Evolutionary conservation across 2,113 vertebrate genomes (phyloP).

Genomic region (Chlorodrepanis virens): DNA sequence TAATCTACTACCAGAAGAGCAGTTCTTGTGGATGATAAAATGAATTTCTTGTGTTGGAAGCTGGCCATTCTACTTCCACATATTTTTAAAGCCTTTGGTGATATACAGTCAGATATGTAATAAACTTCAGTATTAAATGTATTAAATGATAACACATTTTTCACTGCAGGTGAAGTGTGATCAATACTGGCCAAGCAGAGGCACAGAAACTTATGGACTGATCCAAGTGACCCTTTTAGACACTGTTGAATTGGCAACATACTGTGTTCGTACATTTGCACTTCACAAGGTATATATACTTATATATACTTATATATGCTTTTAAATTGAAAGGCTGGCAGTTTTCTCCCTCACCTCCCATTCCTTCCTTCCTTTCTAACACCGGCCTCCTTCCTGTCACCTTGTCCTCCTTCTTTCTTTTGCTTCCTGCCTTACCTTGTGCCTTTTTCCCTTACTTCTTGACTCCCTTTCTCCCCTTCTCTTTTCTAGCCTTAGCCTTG

Average conservation of each 20-base stretch:
- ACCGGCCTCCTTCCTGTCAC: neutral
- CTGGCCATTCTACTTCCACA: neutral
- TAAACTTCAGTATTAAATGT: neutral
- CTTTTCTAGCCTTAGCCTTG: neutral
- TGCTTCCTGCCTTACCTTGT: neutral
- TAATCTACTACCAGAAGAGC: neutral
- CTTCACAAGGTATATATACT: constrained; percentile 89
- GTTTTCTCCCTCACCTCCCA: neutral
- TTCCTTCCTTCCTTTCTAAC: neutral
- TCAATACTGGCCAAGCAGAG: constrained; percentile 97
- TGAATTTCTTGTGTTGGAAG: neutral
- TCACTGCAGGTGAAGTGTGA: constrained; percentile 93
- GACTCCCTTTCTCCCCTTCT: neutral
- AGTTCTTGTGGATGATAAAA: neutral
- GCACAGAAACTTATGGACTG: constrained; percentile 92
- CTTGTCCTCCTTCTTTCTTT: neutral
- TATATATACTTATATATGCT: neutral
- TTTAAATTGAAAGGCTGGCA: neutral
- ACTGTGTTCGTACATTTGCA: constrained; percentile 95
- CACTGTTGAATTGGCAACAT: constrained; percentile 95
- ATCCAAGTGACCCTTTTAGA: constrained; percentile 94
- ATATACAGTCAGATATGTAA: neutral
- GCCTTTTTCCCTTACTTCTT: neutral
- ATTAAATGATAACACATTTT: constrained; percentile 13
- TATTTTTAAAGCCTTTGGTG: neutral